Evolutionary conservation across 1,140 invertebrate species (phyloP).

Genomic region (Aphelenchoides besseyi): DNA sequence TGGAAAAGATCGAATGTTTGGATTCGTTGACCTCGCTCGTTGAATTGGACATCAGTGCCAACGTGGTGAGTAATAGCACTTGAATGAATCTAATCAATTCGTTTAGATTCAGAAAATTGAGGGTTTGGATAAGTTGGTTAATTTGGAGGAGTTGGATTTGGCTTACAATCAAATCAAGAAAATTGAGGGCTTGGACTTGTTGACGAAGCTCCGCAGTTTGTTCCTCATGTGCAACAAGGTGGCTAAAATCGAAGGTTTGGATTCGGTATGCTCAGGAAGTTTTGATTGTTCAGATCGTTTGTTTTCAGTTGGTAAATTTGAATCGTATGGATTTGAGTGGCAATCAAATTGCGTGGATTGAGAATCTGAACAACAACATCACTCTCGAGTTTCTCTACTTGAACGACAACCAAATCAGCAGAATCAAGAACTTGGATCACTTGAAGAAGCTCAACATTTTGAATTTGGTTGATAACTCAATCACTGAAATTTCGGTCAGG

Average conservation of each 20-base stretch:
- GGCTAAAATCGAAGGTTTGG: conserved; percentile 82
- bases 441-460: conserved; percentile 76
- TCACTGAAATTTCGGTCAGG: conserved; percentile 38
- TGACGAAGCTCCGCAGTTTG: conserved; percentile 79
- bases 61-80: conserved; percentile 72
- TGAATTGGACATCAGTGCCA: conserved; percentile 92
- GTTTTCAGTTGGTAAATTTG: conserved; percentile 70
- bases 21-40: conserved; percentile 68
- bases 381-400: conserved; percentile 75
- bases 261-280: conserved; percentile 59
- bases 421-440: conserved; percentile 80
- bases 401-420: conserved; percentile 92
- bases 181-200: conserved; percentile 78
- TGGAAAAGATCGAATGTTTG: conserved; percentile 52
- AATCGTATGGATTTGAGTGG: conserved; percentile 87
- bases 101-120: conserved; percentile 72
- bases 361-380: conserved; percentile 49
- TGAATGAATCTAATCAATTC: not conserved
- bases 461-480: conserved; percentile 73
- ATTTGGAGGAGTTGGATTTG: conserved; percentile 88
- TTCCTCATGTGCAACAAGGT: conserved; percentile 92
- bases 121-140: conserved; percentile 78
- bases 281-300: not conserved
- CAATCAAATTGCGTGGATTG: conserved; percentile 73
- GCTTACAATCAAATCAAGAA: conserved; percentile 92